Conservation (phyloP, 2,888 invertebrate species). For the Himalopsyche tibetana region DNA sequence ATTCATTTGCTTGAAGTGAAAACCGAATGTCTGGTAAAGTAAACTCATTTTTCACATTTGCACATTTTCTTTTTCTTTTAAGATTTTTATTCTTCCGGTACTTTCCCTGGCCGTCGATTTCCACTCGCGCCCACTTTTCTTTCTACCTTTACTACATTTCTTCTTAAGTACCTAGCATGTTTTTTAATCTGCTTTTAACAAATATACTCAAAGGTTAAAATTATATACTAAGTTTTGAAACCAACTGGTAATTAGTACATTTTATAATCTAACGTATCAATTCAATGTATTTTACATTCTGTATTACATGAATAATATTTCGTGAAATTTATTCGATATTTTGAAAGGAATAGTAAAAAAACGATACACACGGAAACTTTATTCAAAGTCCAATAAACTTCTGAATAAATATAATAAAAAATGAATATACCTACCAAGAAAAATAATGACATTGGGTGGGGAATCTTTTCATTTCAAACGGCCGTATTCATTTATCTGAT, state of each 20-base stretch:
- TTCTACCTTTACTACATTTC: not conserved
- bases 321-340: too few species aligned
- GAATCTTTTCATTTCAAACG: too few species aligned
- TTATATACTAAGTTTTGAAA: not conserved
- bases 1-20: not conserved
- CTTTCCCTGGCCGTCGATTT: slow-evolving; percentile 9
- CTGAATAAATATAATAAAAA: too few species aligned
- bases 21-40: slow-evolving; percentile 13
- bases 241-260: not conserved
- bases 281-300: too few species aligned
- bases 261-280: too few species aligned
- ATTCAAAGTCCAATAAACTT: too few species aligned
- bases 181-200: slow-evolving; percentile 9
- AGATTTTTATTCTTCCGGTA: slow-evolving; percentile 18
- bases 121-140: not conserved
- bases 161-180: not conserved
- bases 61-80: slow-evolving; percentile 28
- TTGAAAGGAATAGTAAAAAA: too few species aligned
- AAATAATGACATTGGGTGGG: too few species aligned
- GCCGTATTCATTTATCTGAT: too few species aligned
- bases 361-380: too few species aligned
- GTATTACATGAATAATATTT: too few species aligned
- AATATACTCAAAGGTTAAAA: not conserved
- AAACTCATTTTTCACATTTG: slow-evolving; percentile 31
- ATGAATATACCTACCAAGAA: too few species aligned